phyloP scores from a whole-genome alignment of 2,113 vertebrate genomes.

The Tragelaphus buxtoni region DNA sequence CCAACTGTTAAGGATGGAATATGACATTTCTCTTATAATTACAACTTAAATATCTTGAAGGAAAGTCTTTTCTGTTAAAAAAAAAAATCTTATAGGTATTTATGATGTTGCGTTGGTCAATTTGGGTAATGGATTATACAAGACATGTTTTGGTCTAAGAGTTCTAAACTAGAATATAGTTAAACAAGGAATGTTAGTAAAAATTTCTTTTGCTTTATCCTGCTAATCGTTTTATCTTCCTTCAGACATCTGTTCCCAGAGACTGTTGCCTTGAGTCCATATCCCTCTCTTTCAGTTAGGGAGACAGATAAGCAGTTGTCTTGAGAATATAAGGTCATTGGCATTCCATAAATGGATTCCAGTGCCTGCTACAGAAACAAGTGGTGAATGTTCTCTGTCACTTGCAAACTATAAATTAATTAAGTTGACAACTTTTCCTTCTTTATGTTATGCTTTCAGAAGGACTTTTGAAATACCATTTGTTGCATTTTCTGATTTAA shows the following conservation, averaged over 20 bases:
- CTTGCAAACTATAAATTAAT: conserved; percentile 66
- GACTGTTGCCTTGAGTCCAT: conserved; percentile 44
- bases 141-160: not conserved
- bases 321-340: conserved; percentile 51
- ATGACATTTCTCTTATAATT: not conserved
- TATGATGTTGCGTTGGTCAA: not conserved
- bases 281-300: conserved; percentile 37
- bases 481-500: conserved; percentile 43
- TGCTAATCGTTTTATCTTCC: conserved; percentile 33
- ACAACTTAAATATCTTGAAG: not conserved
- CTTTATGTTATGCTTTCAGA: conserved; percentile 18
- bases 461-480: conserved; percentile 40
- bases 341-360: conserved; percentile 53
- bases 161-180: not conserved
- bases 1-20: not conserved
- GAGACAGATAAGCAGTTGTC: conserved; percentile 62
- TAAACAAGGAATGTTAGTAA: not conserved
- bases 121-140: not conserved
- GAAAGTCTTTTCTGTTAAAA: not conserved
- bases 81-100: not conserved
- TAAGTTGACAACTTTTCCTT: conserved; percentile 38
- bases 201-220: conserved; percentile 5
- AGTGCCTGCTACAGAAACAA: conserved; percentile 51
- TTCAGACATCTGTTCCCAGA: conserved; percentile 55
- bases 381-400: conserved; percentile 53